A percentile compares a stretch with the other conserved stretches of the same genome.
Conservation (phyloP, 2,888 invertebrate genomes). For the Thysanoteuthis rhombus region DNA sequence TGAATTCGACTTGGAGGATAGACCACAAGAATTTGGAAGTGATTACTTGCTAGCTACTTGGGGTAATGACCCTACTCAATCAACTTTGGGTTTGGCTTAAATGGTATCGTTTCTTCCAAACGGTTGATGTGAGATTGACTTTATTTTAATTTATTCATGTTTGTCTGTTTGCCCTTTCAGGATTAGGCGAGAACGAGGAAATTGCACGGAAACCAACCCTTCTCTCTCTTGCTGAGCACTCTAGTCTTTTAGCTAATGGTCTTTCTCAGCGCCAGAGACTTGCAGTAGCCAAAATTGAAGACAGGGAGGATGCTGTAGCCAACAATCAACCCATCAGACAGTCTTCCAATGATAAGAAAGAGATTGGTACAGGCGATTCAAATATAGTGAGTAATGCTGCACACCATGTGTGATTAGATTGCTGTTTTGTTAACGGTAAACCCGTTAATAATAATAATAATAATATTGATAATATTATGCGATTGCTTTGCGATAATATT, state of each 20-base stretch:
- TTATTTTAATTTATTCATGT: too few species aligned
- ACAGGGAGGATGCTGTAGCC: not conserved
- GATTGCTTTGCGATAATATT: too few species aligned
- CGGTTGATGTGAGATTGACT: not conserved
- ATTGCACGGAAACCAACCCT: not conserved
- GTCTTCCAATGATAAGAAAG: not conserved
- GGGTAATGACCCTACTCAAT: too few species aligned
- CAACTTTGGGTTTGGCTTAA: too few species aligned
- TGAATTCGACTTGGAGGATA: too few species aligned
- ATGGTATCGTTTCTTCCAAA: not conserved
- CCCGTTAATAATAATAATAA: too few species aligned
- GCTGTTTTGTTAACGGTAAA: not conserved
- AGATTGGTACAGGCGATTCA: not conserved
- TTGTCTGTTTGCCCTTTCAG: not conserved
- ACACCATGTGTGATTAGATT: not conserved
- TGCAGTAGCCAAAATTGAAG: not conserved
- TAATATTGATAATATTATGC: too few species aligned
- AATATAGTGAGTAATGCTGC: not conserved
- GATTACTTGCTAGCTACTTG: too few species aligned
- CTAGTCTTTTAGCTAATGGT: not conserved
- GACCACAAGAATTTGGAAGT: too few species aligned
- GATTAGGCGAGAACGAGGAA: not conserved
- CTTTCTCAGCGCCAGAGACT: conserved; percentile 15
- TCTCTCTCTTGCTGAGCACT: not conserved
- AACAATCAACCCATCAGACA: not conserved